Evolutionary conservation across 2,888 invertebrate genomes (phyloP), one percentile per base, ranked within the genome.

Genomic region (Andricus quercusramuli): DNA sequence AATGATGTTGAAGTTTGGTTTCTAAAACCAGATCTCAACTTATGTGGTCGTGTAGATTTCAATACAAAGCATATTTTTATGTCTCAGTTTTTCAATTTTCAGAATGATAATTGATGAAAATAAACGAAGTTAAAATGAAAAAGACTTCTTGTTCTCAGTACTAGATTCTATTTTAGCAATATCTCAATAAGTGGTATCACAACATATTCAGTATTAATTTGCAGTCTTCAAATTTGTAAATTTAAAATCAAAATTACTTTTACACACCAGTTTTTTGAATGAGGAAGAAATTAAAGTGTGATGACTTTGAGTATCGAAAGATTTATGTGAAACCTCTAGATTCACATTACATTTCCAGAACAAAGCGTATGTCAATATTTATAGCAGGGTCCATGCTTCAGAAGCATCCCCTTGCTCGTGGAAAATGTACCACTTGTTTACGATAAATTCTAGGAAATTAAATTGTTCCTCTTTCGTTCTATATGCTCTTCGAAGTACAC

Each of bases 291-390:
- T 51, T n/a, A 29, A 56, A 70, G 20, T 56, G 29, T 13, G 3
- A n/a, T n/a, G 20, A 70, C 51, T 56, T 32, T 20, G n/a, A n/a
- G 70, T 22, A 32, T n/a, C 29, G 3, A 22, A 51, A 47, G 51
- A 25, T 70, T 51, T 70, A 70, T 47, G 29, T 51, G 25, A 70
- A 51, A 70, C 22, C 25, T 68, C 68, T 68, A 68, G 47, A 70
- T 9, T 47, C 51, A 70, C 51, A 51, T 44, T 51, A 25, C 29
- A 20, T 15, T 70, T 47, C 25, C 70, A 70, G 47, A 29, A 29
- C 44, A 29, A 32, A 29, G 32, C 56, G 32, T 56, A 29, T n/a
- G 70, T 74, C 70, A 74, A 74, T 56, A 74, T 74, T 74, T 74
- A 74, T 51, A 32, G 32, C 3, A n/a, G 32, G 51, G 9, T 56